Conservation (phyloP, 2,888 invertebrate genomes). For the Oeneis ivallda region DNA sequence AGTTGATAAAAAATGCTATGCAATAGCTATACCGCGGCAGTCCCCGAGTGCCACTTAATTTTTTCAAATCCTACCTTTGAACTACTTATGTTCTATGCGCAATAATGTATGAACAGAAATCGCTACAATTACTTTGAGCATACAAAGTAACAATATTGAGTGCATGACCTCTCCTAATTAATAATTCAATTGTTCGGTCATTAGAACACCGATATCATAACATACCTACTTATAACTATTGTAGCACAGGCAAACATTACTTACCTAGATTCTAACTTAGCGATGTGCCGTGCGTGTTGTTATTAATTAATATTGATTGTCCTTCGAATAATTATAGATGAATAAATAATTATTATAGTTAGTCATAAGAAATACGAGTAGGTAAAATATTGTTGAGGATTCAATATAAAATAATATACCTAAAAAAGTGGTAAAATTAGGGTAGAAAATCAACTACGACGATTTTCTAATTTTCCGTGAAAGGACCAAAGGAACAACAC, state of each 20-base stretch:
- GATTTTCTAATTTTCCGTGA: too few species aligned
- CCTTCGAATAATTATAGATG: background rate
- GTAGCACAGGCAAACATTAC: background rate
- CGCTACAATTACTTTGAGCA: background rate
- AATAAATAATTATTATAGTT: background rate
- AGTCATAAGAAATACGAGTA: background rate
- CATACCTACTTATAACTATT: background rate
- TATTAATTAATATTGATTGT: background rate
- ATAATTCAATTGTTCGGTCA: slow-evolving; percentile 25
- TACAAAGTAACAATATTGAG: slow-evolving; percentile 16
- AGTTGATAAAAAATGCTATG: too few species aligned
- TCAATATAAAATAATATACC: too few species aligned
- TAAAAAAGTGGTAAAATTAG: too few species aligned
- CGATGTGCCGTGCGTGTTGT: background rate
- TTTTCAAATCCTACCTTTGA: too few species aligned
- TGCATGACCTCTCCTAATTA: slow-evolving; percentile 25
- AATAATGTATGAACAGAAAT: too few species aligned
- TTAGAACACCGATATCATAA: slow-evolving; percentile 18
- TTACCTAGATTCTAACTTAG: background rate
- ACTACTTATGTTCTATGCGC: too few species aligned
- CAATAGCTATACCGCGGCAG: too few species aligned
- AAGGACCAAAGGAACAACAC: too few species aligned
- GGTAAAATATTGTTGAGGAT: too few species aligned
- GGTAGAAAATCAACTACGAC: too few species aligned
- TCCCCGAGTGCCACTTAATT: too few species aligned